These are phyloP conservation scores for Cydia splendana DNA, from an alignment of 1,140 invertebrate genomes.

Conservation along the genomic window DNA sequence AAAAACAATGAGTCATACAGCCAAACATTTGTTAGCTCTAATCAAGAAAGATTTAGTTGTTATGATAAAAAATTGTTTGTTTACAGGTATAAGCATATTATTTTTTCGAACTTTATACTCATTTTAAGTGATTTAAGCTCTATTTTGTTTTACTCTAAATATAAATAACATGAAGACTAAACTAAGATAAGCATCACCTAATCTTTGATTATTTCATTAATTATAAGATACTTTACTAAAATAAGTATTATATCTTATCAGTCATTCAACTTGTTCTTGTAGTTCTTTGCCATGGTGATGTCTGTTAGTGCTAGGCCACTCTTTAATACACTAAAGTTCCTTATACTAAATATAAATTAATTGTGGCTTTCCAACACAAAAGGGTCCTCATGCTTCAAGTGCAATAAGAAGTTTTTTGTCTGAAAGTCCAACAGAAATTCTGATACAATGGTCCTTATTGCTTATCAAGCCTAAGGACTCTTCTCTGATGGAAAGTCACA, in stretches of 20 bases:
- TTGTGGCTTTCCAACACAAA: too few species aligned
- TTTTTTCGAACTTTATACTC: neutral
- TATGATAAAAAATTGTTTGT: neutral
- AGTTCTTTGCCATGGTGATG: neutral
- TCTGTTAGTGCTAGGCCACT: neutral
- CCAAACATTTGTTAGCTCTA: neutral
- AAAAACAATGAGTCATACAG: constrained; percentile 15
- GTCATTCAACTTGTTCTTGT: neutral
- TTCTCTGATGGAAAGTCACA: too few species aligned
- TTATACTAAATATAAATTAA: too few species aligned
- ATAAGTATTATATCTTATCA: neutral
- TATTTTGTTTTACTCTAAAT: neutral
- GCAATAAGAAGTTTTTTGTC: too few species aligned
- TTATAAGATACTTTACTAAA: neutral
- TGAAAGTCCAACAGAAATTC: too few species aligned
- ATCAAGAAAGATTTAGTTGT: neutral
- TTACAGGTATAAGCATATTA: neutral
- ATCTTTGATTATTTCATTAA: neutral
- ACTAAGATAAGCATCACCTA: neutral
- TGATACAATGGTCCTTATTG: too few species aligned
- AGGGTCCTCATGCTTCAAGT: too few species aligned
- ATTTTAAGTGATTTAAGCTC: neutral
- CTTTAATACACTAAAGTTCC: neutral
- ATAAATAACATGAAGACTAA: neutral
- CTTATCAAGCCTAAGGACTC: too few species aligned